Evolutionary conservation across 2,888 invertebrate genomes (phyloP), one percentile per base, ranked within the genome.

Genomic region (Cephus nigrinus): DNA sequence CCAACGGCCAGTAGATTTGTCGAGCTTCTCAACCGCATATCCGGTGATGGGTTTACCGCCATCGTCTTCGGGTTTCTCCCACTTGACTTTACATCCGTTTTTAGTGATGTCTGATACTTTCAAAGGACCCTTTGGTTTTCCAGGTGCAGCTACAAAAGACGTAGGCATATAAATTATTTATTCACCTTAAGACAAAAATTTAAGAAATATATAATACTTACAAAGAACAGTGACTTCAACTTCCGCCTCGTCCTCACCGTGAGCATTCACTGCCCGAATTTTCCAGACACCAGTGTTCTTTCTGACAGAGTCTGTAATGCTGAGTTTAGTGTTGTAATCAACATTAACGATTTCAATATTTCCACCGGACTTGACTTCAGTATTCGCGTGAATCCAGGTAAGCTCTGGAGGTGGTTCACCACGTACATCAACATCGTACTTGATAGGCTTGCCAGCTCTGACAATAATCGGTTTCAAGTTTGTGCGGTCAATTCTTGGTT

Each of bases 361-460:
- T 12, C 93, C 94, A 87, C 95, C 95, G 4, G 95, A 93, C 86
- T 94, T 95, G 0, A 97, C 93, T 92, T 96, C 97, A 81, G 94
- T 95, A 85, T 96, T 95, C 15, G 95, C 95, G 89, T 96, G 95
- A 92, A 95, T 95, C 99, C 99, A 99, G 23, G 95, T 96, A 85
- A 97, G 96, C 82, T 95, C 96, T 80, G 99, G 99, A 80, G 97
- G 95, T 1, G 99, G 99, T 92, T 99, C 99, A 85, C 99, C 99
- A 86, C 95, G 95, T 55, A 98, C 97, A 91, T 98, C 97, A 69
- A 99, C 95, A 91, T 98, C 98, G 91, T 98, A 96, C 92, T 97
- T 97, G 83, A 99, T 95, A 0, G 95, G 94, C 92, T 98, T 98
- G 68, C 98, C 98, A 81, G 97, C 97, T 85, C 98, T 96, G 23